Evolutionary conservation across 2,797 vertebrate genomes (phyloP).

Genomic region (Eulemur albifrons): DNA sequence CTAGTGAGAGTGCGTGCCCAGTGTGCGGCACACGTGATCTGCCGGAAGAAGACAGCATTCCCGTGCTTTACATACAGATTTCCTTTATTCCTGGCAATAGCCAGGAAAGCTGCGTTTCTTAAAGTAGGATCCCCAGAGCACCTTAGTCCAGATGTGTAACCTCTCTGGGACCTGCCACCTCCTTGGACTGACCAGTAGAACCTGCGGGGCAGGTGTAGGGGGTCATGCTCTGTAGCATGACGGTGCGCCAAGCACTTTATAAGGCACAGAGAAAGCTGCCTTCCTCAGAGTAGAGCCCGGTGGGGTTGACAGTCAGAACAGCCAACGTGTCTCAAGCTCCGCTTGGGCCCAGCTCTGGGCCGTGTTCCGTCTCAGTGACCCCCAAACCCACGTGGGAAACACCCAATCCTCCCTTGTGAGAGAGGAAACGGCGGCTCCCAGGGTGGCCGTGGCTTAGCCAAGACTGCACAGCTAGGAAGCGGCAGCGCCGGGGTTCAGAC

Average conservation of each 20-base stretch:
- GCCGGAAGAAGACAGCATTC: background rate
- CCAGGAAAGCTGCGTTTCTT: background rate
- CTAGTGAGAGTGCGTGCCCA: fast-evolving
- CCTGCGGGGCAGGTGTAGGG: too few species aligned
- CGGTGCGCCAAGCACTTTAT: fast-evolving
- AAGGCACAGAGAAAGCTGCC: background rate
- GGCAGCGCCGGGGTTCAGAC: too few species aligned
- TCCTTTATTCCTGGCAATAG: background rate
- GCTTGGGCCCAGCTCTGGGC: background rate
- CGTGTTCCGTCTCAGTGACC: background rate
- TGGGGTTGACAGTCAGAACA: fast-evolving
- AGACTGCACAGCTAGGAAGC: background rate
- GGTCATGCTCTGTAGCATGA: background rate
- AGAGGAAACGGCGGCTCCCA: background rate
- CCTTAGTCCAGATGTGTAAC: background rate
- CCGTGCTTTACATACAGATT: background rate
- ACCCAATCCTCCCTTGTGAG: background rate
- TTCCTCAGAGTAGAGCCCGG: fast-evolving
- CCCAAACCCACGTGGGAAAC: fast-evolving
- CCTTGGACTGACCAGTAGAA: background rate
- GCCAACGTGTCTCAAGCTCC: too few species aligned
- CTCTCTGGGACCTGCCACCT: background rate
- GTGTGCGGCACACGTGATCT: background rate
- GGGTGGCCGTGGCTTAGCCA: fast-evolving
- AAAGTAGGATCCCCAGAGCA: background rate